These are phyloP conservation scores for Aphidoletes aphidimyza DNA, from an alignment of 2,888 invertebrate species.

Conservation along the genomic window DNA sequence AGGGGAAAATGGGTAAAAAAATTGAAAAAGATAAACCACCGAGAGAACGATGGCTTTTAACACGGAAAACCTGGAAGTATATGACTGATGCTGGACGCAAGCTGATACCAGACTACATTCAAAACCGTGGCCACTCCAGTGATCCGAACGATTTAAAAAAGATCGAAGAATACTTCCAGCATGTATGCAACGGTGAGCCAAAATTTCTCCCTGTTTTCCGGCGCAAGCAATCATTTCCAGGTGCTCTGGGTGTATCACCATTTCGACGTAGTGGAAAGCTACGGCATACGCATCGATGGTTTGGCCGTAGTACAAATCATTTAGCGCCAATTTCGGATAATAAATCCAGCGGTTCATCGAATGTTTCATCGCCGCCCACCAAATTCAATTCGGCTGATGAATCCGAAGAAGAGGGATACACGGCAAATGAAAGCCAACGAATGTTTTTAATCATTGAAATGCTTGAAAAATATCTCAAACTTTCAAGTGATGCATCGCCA, in stretches of 20 bases:
- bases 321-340: constrained; percentile 67
- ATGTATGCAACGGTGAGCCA: constrained; percentile 81
- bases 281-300: constrained; percentile 14
- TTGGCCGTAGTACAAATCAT: constrained; percentile 70
- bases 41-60: constrained; percentile 87
- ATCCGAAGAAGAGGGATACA: constrained; percentile 58
- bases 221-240: constrained; percentile 83
- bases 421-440: constrained; percentile 59
- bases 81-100: constrained; percentile 92
- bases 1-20: constrained; percentile 12
- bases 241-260: constrained; percentile 68
- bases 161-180: constrained; percentile 86
- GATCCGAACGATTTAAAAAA: constrained; percentile 80
- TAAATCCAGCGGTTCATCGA: constrained; percentile 60
- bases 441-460: constrained; percentile 73
- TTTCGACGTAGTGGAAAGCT: constrained; percentile 34
- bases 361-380: constrained; percentile 56
- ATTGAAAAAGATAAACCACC: constrained; percentile 60
- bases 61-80: constrained; percentile 90
- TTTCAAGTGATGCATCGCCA: constrained; percentile 23
- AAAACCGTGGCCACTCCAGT: constrained; percentile 75
- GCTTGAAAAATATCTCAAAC: constrained; percentile 74
- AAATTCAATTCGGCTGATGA: constrained; percentile 63
- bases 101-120: constrained; percentile 78
- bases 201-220: constrained; percentile 78